Evolutionary conservation across 92 coral and sea anemone species (phyloP), one percentile per base, ranked within the genome.

Genomic region (Umimayanthus chanpuru): DNA sequence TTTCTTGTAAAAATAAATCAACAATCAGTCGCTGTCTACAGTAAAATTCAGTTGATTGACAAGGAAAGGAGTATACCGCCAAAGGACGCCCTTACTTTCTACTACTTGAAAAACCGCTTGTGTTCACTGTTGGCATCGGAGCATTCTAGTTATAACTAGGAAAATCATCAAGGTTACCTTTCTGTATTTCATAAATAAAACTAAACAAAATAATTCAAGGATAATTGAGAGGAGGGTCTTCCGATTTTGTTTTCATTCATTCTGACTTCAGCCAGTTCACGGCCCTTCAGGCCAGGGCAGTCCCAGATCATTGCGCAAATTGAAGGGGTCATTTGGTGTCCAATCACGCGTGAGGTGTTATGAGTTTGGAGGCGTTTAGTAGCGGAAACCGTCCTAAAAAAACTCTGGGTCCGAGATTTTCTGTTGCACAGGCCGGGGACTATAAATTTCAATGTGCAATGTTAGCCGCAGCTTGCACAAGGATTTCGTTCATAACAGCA

Each of bases 311-410:
- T 50, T 61, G 85, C 20, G 73, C 73, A 61, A 11, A 81, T 70
- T 29, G 16, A 44, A 43, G 65, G 87, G 87, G 87, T 83, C 65
- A 83, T 26, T 20, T 70, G 61, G 44, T 68, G 9, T 9, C 87
- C 87, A 83, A 83, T 83, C 87, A 83, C 87, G 79, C 87, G 77
- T 78, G 43, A 26, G 67, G 28, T 26, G 68, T 26, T 32, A 2
- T 38, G 2, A 3, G 32, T 26, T 81, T 81, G 47, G 49, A 81
- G 85, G 76, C 77, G 65, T 83, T 47, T 14, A 80, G 56, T 55
- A 80, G 56, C 84, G 84, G 71, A 80, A 80, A 49, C 68, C 25
- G 76, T 55, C 43, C 12, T 47, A 11, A 53, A 16, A 16, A 25
- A 41, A 71, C 76, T 83, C 77, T 83, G 65, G 87, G 77, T 49